These are phyloP conservation scores for Callipepla squamata DNA, from an alignment of 2,113 vertebrate species.

Conservation along the genomic window DNA sequence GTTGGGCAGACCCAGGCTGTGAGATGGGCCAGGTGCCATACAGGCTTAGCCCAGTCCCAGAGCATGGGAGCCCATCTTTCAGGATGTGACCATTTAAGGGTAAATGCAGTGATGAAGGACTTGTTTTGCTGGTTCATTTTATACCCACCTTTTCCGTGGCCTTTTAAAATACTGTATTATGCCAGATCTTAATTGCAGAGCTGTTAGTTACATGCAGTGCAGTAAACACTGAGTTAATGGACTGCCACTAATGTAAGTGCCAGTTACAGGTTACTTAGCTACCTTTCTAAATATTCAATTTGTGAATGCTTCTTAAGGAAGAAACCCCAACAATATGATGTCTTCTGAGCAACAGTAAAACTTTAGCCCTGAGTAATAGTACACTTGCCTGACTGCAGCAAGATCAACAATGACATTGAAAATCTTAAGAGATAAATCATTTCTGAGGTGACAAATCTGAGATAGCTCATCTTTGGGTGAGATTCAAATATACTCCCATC, in stretches of 20 bases:
- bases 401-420: not conserved
- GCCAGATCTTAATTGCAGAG: slow-evolving; percentile 33
- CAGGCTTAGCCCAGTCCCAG: not conserved
- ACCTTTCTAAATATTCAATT: not conserved
- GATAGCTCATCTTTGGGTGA: slow-evolving; percentile 24
- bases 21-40: not conserved
- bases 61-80: not conserved
- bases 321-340: not conserved
- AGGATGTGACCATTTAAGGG: not conserved
- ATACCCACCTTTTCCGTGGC: not conserved
- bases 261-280: not conserved
- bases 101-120: not conserved
- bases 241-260: not conserved
- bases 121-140: not conserved
- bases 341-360: not conserved
- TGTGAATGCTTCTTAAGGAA: not conserved
- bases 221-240: not conserved
- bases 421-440: not conserved
- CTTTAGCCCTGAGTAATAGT: not conserved
- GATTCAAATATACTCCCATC: slow-evolving; percentile 9
- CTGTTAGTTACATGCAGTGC: slow-evolving; percentile 21
- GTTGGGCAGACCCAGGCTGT: not conserved
- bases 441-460: not conserved
- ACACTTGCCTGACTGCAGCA: not conserved
- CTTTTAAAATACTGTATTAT: not conserved